Base-by-base conservation (phyloP, 2,113 vertebrate genomes). In the Formicarius rufipectus region DNA sequence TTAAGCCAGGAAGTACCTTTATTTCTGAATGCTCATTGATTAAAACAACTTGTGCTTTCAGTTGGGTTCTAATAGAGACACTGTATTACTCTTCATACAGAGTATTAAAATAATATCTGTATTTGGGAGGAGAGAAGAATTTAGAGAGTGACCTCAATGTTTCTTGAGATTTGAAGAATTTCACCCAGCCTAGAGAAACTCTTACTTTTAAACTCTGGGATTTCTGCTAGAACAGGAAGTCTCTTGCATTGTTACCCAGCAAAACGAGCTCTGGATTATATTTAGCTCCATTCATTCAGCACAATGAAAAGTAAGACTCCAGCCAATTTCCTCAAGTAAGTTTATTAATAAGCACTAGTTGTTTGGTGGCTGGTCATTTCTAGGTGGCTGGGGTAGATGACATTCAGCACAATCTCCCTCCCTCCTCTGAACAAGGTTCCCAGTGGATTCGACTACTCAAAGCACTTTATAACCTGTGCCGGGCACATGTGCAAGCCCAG, bases 271-370 rank as follows among this genome's bases (percentile, higher is more conserved):
- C 91, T 67, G 93, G 95, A 94, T 96, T 97, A 97, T 97, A 96
- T 97, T 97, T 96, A 97, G 94, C 84, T 84, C 93, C 73, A 93
- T 97, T 97, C 96, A 95, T 93, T 87, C 76, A 72, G 93, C 73
- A 96, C 95, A 96, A 95, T 81, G 91, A 90, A 76, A 95, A 96
- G 63, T 89, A 66, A 92, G 64, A 33, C 73, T 97, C 72, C 77
- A 67, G 95, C 89, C 93, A 97, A 90, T 92, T 95, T 95, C 95
- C 84, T 93, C 88, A 81, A 92, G 73, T 52, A 39, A 89, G 93
- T 84, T 92, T 93, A 90, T 95, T 95, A 96, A 90, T 90, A 95
- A 89, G 83, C 56, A 28, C 35, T 80, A 18, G 79, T 59, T 81
- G 40, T 27, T 93, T 68, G 55, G 79, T 80, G 79, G 49, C 55